A percentile compares a stretch with the other conserved stretches of the same genome.
These are phyloP conservation scores for Drosophila antonietae DNA, from an alignment of 2,888 invertebrate species.

Conservation along the genomic window DNA sequence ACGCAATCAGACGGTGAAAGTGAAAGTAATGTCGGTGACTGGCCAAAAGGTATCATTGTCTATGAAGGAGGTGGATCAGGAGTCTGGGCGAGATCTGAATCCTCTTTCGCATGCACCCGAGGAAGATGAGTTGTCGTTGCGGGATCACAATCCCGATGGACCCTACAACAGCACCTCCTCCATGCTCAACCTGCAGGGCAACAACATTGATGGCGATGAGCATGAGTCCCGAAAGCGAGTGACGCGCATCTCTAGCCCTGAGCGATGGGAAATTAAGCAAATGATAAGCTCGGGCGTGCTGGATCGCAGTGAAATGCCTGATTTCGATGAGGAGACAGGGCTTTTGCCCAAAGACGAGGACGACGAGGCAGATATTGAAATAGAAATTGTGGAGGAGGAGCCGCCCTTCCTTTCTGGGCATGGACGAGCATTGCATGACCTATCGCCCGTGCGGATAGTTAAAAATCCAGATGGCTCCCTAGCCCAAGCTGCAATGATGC, in stretches of 20 bases:
- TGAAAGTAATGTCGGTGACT: slow-evolving; percentile 96
- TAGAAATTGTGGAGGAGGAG: slow-evolving; percentile 99
- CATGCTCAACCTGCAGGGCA: slow-evolving; percentile 85
- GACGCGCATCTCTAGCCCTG: slow-evolving; percentile 97
- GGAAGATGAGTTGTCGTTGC: slow-evolving; percentile 84
- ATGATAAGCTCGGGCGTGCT: slow-evolving; percentile 97
- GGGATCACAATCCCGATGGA: slow-evolving; percentile 95
- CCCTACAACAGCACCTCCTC: slow-evolving; percentile 88
- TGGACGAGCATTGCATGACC: slow-evolving; percentile 94
- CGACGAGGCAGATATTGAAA: slow-evolving; percentile 98
- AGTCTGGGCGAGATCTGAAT: slow-evolving; percentile 96
- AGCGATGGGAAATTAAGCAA: slow-evolving; percentile 99
- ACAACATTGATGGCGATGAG: slow-evolving; percentile 90
- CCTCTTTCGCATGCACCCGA: slow-evolving; percentile 90
- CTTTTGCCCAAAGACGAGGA: slow-evolving; percentile 95
- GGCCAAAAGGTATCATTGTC: slow-evolving; percentile 97
- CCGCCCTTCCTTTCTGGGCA: slow-evolving; percentile 98
- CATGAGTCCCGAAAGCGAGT: slow-evolving; percentile 93
- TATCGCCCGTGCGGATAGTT: slow-evolving; percentile 97
- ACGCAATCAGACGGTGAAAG: slow-evolving; percentile 94
- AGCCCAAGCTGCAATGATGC: slow-evolving; percentile 99
- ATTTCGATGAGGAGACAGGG: slow-evolving; percentile 98
- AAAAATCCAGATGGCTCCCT: slow-evolving; percentile 99
- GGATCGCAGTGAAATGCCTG: slow-evolving; percentile 96
- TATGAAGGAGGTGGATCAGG: slow-evolving; percentile 99